Percentiles rank a stretch among this genome's conserved stretches.
phyloP scores from a whole-genome alignment of 2,888 invertebrate species.

The Nudaria mundana region DNA sequence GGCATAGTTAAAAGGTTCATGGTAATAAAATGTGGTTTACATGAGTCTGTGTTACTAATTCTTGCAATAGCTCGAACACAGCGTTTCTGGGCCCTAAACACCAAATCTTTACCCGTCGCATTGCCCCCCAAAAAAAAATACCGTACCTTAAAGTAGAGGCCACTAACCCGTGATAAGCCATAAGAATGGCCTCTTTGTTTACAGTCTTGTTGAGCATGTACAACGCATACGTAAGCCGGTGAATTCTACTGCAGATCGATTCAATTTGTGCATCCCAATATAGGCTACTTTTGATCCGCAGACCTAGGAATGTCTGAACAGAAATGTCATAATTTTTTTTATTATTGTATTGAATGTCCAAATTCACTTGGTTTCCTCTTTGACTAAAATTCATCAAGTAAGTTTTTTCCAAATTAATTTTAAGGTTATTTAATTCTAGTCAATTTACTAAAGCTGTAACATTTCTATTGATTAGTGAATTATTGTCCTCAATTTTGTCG shows the following conservation, averaged over 20 bases:
- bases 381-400: not conserved
- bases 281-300: not conserved
- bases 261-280: not conserved
- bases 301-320: not conserved
- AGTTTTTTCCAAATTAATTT: not conserved
- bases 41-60: not conserved
- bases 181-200: not conserved
- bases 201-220: not conserved
- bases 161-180: not conserved
- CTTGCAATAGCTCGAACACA: not conserved
- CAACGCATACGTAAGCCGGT: not conserved
- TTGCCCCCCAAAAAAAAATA: not conserved
- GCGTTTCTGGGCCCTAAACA: not conserved
- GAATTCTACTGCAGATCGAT: not conserved
- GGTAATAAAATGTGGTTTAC: no score
- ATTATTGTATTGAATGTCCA: not conserved
- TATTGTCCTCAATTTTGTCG: not conserved
- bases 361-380: not conserved
- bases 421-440: not conserved
- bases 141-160: not conserved
- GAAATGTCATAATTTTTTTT: not conserved
- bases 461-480: not conserved
- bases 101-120: constrained; percentile 2
- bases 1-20: no score
- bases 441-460: not conserved